These are phyloP conservation scores for Cryptoleucopteryx plumbea DNA, from an alignment of 2,113 vertebrate genomes.

Conservation along the genomic window DNA sequence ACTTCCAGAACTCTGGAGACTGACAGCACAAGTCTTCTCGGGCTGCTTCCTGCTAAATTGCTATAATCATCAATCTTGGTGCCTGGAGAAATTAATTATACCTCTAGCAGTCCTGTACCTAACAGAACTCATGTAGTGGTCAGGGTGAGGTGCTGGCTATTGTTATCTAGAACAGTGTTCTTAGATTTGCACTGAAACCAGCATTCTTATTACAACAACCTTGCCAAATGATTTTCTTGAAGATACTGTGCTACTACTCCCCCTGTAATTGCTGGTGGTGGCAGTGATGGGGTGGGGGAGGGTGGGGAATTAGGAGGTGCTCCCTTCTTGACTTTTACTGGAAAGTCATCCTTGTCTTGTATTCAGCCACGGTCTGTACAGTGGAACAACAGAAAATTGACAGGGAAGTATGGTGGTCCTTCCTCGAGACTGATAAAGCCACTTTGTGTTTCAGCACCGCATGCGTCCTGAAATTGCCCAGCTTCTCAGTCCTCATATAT, in stretches of 20 bases:
- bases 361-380: not conserved
- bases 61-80: not conserved
- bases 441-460: conserved; percentile 82
- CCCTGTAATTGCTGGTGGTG: not conserved
- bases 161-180: not conserved
- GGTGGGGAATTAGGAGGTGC: not conserved
- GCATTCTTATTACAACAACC: not conserved
- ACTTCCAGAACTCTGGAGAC: not conserved
- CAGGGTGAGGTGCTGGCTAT: not conserved
- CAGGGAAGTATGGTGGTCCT: not conserved
- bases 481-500: conserved; percentile 90
- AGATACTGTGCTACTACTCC: not conserved
- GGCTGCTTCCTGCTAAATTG: not conserved
- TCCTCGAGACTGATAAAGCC: not conserved
- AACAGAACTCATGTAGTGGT: not conserved
- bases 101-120: not conserved
- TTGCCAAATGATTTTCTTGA: not conserved
- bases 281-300: not conserved
- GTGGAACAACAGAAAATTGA: not conserved
- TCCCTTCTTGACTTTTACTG: not conserved
- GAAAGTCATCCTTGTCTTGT: not conserved
- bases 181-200: not conserved
- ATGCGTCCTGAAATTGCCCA: conserved; percentile 93
- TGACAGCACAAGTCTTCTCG: not conserved
- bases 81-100: not conserved